These are phyloP conservation scores for Sebastes flavidus DNA, from an alignment of 2,797 vertebrate species.

Conservation along the genomic window DNA sequence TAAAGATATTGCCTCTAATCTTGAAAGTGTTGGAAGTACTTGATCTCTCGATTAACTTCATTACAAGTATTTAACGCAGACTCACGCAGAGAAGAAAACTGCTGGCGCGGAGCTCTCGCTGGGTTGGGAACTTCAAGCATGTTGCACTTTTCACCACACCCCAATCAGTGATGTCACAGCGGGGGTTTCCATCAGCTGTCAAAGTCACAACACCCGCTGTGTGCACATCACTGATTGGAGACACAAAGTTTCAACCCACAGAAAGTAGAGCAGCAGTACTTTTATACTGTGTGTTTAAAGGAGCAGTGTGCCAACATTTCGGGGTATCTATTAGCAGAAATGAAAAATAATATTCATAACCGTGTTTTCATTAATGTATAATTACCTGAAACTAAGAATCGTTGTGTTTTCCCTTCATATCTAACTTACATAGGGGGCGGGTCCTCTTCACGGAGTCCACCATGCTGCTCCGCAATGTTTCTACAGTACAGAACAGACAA, in stretches of 20 bases:
- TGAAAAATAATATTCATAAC: too few relatives aligned
- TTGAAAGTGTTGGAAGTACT: neutral
- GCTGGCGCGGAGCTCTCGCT: neutral
- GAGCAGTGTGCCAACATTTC: too few relatives aligned
- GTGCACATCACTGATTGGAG: slow-evolving; percentile 62
- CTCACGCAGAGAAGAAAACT: slow-evolving; percentile 19
- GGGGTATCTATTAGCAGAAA: too few relatives aligned
- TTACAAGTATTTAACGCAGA: neutral
- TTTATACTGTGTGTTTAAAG: neutral
- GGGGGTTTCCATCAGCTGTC: slow-evolving; percentile 48
- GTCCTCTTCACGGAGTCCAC: too few relatives aligned
- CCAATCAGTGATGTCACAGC: slow-evolving; percentile 64
- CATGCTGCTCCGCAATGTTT: too few relatives aligned
- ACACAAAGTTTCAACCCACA: slow-evolving; percentile 4
- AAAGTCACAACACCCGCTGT: slow-evolving; percentile 51
- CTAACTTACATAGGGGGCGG: too few relatives aligned
- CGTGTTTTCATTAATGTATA: too few relatives aligned
- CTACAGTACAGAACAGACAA: too few relatives aligned
- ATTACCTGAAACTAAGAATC: too few relatives aligned
- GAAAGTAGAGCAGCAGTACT: neutral
- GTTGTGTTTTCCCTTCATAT: too few relatives aligned
- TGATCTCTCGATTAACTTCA: slow-evolving; percentile 4
- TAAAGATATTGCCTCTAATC: neutral
- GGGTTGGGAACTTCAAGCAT: slow-evolving; percentile 23
- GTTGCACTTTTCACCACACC: slow-evolving; percentile 31